These are phyloP conservation scores for Glomeris marginata DNA, from an alignment of 2,888 invertebrate species.

Conservation along the genomic window DNA sequence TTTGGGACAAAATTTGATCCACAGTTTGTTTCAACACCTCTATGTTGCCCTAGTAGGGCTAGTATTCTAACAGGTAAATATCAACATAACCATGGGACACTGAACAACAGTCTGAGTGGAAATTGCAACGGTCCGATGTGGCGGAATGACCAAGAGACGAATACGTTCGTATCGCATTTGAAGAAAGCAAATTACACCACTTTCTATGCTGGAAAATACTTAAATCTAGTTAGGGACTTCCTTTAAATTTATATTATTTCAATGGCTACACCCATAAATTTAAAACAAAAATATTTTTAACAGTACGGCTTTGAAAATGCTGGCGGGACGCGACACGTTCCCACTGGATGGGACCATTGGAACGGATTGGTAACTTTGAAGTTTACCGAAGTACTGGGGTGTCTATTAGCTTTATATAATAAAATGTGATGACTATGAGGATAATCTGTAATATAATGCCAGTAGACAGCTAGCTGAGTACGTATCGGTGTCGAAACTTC, in stretches of 20 bases:
- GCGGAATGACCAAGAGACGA: constrained; percentile 46
- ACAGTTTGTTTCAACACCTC: constrained; percentile 29
- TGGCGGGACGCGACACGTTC: constrained; percentile 51
- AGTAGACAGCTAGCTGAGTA: too few species aligned
- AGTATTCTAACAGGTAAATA: constrained; percentile 69
- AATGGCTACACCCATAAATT: not conserved
- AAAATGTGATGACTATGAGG: too few species aligned
- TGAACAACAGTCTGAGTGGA: constrained; percentile 61
- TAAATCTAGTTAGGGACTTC: constrained; percentile 52
- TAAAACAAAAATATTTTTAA: not conserved
- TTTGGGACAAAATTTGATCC: too few species aligned
- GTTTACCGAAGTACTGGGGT: too few species aligned
- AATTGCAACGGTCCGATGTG: constrained; percentile 58
- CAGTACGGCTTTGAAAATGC: constrained; percentile 45
- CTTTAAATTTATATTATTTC: not conserved
- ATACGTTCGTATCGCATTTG: constrained; percentile 52
- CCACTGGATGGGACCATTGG: constrained; percentile 77
- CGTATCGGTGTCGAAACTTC: too few species aligned
- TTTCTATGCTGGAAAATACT: constrained; percentile 86
- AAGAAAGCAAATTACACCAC: constrained; percentile 54
- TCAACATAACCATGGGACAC: constrained; percentile 61
- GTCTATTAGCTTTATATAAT: too few species aligned
- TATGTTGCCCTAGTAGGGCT: constrained; percentile 83
- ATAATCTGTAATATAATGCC: too few species aligned
- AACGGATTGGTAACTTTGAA: constrained; percentile 55